These are phyloP conservation scores for Phrynocephalus forsythii DNA, from an alignment of 2,797 vertebrate species.

Conservation along the genomic window DNA sequence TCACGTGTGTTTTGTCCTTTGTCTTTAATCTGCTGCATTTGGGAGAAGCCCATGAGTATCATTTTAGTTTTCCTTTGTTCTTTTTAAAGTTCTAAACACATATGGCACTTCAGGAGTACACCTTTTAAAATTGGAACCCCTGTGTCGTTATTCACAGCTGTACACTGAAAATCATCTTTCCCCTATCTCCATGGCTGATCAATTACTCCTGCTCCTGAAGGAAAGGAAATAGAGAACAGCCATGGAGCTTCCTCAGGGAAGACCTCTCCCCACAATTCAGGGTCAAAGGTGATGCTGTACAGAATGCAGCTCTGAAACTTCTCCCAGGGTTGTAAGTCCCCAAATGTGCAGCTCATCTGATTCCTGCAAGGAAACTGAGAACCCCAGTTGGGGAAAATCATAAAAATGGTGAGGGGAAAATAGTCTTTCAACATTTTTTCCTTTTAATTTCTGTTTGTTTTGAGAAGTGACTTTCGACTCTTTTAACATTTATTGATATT, in stretches of 20 bases:
- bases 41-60: neutral
- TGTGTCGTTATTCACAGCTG: neutral
- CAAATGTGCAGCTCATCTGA: too few relatives aligned
- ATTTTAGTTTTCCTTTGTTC: neutral
- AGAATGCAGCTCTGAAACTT: neutral
- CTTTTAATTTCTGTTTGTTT: neutral
- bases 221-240: neutral
- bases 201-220: neutral
- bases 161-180: neutral
- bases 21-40: neutral
- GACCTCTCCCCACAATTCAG: neutral
- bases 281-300: neutral
- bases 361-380: too few relatives aligned
- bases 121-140: neutral
- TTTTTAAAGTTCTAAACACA: too few relatives aligned
- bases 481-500: neutral
- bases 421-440: neutral
- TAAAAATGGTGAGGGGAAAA: too few relatives aligned
- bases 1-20: neutral
- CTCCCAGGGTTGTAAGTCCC: too few relatives aligned
- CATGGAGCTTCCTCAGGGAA: neutral
- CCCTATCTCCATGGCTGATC: neutral
- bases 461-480: neutral
- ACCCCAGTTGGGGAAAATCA: too few relatives aligned
- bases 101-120: too few relatives aligned